Evolutionary conservation across 2,888 invertebrate species (phyloP), one percentile per base, ranked within the genome.

Genomic region (Andrena marginata): DNA sequence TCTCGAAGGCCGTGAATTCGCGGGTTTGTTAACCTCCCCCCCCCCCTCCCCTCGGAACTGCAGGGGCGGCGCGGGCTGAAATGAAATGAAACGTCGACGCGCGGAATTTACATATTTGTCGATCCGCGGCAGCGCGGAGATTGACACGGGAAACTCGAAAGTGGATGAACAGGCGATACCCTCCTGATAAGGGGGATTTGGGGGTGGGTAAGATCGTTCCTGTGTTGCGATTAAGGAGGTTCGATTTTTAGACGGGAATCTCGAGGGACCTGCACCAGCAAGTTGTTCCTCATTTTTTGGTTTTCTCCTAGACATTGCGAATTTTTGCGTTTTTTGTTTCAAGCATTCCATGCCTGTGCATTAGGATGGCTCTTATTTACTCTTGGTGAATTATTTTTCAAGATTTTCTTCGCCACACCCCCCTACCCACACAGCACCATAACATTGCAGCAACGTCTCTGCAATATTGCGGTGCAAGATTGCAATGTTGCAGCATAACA

Each of bases 21-120:
- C 56, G 68, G 42, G 35, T 31, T 31, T 35, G 48, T 4, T 23
- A 20, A 20, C 51, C 20, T 10, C 7, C 59, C 59, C 51, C 42
- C 35, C 10, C 35, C 10, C 35, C 0, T 4, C n/a, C 8, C 62
- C 60, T 26, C 35, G 63, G 23, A 54, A 69, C 23, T 2, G 26
- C 7, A 20, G 54, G 7, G 62, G 35, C 20, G 31, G 35, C 48
- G 31, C 60, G 8, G 63, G 31, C n/a, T 42, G 51, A 64, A 80
- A 77, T 72, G 71, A 33, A 81, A 72, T 81, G 42, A 78, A 81
- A 81, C 73, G 49, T 35, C 49, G 67, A 63, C 49, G 62, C 33
- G 26, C 13, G n/a, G 48, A 72, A 80, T 78, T 78, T 72, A 42
- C 68, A 49, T 80, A 49, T 59, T 78, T 54, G 48, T 68, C 65